These are phyloP conservation scores for Capra hircus DNA, from an alignment of 2,113 vertebrate genomes.

Conservation along the genomic window DNA sequence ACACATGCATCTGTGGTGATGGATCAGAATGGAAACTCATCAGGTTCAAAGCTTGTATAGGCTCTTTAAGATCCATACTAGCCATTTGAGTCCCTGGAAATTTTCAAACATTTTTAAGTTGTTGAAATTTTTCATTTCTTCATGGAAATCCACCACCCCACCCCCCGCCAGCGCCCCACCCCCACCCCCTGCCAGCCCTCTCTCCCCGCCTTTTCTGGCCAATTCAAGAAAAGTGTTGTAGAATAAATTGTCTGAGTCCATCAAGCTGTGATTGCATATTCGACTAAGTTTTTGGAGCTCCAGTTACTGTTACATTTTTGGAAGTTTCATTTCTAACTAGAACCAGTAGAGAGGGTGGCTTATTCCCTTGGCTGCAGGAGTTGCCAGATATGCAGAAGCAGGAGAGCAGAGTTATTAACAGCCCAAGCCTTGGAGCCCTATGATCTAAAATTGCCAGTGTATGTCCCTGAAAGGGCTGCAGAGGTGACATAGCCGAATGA, in stretches of 20 bases:
- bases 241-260: background rate
- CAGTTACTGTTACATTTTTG: background rate
- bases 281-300: background rate
- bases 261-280: background rate
- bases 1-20: background rate
- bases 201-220: background rate
- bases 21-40: background rate
- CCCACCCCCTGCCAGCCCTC: fast-evolving
- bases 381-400: background rate
- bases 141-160: background rate
- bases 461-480: background rate
- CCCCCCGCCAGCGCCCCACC: fast-evolving
- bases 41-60: background rate
- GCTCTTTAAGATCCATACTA: background rate
- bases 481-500: background rate
- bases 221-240: background rate
- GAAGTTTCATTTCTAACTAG: background rate
- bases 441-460: background rate
- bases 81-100: background rate
- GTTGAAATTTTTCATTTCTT: background rate
- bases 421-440: background rate
- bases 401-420: background rate
- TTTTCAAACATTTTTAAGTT: background rate
- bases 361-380: background rate
- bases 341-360: background rate